Evolutionary conservation across 2,888 invertebrate species (phyloP), one percentile per base, ranked within the genome.

Genomic region (Synanthedon formicaeformis): DNA sequence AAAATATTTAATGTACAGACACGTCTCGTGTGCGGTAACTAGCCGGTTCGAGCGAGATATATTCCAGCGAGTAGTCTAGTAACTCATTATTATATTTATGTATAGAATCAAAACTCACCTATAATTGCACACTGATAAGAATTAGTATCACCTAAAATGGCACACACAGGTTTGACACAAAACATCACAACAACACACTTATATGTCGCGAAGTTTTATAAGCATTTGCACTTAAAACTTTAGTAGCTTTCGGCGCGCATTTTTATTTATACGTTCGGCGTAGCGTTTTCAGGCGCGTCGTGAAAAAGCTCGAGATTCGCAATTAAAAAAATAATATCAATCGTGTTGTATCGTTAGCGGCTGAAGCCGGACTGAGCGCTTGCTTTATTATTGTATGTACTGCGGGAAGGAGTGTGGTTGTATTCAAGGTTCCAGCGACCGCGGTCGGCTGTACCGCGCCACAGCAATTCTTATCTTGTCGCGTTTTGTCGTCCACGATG

Each of bases 321-420:
- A 51, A 60, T 60, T 55, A 55, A 58, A 57, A 56, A 57, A 68
- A 70, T 34, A 6, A 13, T n/a, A 73, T 77, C 75, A 73, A 69
- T 80, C 82, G 86, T 84, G 84, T 74, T 66, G 72, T 76, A 71
- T 82, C 81, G 81, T 66, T 81, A 80, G 75, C 83, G 83, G 81
- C 73, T 79, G 70, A 68, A 65, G 75, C 74, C 81, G 77, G 69
- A 87, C 86, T 87, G 86, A 83, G 78, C 77, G 68, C 23, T 23
- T 23, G 23, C 23, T 75, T 81, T 81, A 78, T 86, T 81, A 80
- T 83, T 80, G 73, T 80, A 78, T 71, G 73, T 80, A 78, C 71
- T 70, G 80, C 75, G 77, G 78, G 77, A 80, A 80, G 82, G 83
- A 83, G 81, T 76, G 75, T 72, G 71, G 72, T 64, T 72, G 73